phyloP scores from a whole-genome alignment of 2,888 invertebrate species.

The Netelia melanura region DNA sequence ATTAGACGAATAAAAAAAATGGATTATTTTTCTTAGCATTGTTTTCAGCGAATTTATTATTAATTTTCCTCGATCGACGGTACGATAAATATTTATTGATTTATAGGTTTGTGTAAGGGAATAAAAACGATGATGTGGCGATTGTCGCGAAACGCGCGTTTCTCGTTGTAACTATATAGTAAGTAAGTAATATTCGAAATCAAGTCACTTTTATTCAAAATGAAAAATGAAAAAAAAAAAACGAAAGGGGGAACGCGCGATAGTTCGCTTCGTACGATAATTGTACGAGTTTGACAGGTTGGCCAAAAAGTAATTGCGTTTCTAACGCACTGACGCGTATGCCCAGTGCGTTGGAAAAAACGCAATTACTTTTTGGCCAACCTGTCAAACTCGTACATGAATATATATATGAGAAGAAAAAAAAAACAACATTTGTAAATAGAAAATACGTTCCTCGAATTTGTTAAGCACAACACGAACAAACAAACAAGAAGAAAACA shows the following conservation, averaged over 20 bases:
- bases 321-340: too few species aligned
- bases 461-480: conserved; percentile 67
- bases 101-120: conserved; percentile 37
- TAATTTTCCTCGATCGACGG: conserved; percentile 38
- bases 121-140: neutral
- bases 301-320: too few species aligned
- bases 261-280: conserved; percentile 53
- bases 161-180: conserved; percentile 57
- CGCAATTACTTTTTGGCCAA: too few species aligned
- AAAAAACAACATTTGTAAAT: conserved; percentile 74
- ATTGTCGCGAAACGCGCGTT: conserved; percentile 37
- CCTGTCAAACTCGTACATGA: neutral
- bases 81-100: conserved; percentile 61
- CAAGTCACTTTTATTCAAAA: conserved; percentile 58
- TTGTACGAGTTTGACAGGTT: conserved; percentile 11
- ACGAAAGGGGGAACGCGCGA: conserved; percentile 38
- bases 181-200: conserved; percentile 43
- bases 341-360: too few species aligned
- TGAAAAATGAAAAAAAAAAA: neutral
- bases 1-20: too few species aligned
- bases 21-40: too few species aligned
- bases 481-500: conserved; percentile 35
- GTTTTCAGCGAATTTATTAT: neutral
- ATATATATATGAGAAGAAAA: conserved; percentile 36
- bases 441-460: conserved; percentile 78